Evolutionary conservation across 2,113 vertebrate species (phyloP), one percentile per base, ranked within the genome.

Genomic region (Arizona elegans): DNA sequence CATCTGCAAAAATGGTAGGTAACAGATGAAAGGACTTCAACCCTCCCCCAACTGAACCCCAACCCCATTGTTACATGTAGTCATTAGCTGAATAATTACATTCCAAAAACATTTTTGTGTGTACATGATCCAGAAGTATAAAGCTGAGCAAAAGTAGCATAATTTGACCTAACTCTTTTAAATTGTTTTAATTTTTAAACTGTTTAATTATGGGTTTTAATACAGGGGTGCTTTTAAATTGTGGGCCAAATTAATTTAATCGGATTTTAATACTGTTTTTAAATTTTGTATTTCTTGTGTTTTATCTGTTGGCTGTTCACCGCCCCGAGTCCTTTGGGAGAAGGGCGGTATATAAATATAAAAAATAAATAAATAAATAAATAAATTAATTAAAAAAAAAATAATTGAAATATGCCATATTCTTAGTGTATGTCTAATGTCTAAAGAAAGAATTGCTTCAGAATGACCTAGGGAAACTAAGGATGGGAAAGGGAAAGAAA

Each of bases 1-100:
- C 86, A 99, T 99, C 97, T 99, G 99, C 98, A 99, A 99, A 97
- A 99, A 98, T 0, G 99, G 99, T 99, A 98, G 11, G 98, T 96
- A 50, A 1, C 0, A 0, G 13, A 47, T 93, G 89, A n/a, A 55
- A 19, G n/a, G 5, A 1, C 1, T 19, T 33, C 8, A 75, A 3
- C 26, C 2, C 26, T 65, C 3, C 8, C 23, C 8, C 58, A 59
- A 24, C 58, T 2, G 2, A 59, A 24, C 59, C 11, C 62, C 62
- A 70, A n/a, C 5, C 4, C 1, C 43, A 89, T 92, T 93, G 56
- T 65, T 52, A 12, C 1, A 43, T 33, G 19, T 21, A 17, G n/a
- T 81, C 33, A 81, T 81, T 81, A 38, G 17, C 33, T 81, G n/a
- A 19, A 38, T 19, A 19, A 81, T 19, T 38, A 81, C n/a, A 81